A percentile compares a stretch with the other conserved stretches of the same genome.
Evolutionary conservation across 2,888 invertebrate species (phyloP).

Genomic region (Pogonocherus hispidulus): DNA sequence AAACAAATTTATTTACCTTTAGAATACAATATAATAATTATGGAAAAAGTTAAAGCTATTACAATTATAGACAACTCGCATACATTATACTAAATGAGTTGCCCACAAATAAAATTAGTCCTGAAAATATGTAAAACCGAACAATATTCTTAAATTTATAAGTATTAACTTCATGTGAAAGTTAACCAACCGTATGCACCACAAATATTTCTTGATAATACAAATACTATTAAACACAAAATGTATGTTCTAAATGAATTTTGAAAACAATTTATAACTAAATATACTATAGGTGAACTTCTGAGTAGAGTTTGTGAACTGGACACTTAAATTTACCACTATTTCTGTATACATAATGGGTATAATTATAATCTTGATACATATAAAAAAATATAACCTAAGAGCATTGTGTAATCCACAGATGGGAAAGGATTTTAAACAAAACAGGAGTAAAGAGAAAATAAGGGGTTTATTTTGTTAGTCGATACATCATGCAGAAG

Average conservation of each 20-base stretch:
- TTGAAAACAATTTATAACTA: conserved; percentile 38
- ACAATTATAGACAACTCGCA: conserved; percentile 61
- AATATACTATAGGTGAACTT: conserved; percentile 44
- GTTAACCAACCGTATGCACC: conserved; percentile 36
- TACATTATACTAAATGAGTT: conserved; percentile 54
- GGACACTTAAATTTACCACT: conserved; percentile 45
- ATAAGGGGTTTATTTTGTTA: conserved; percentile 59
- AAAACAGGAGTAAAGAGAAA: conserved; percentile 55
- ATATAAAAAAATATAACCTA: conserved; percentile 40
- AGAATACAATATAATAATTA: conserved; percentile 60
- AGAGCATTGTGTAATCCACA: conserved; percentile 43
- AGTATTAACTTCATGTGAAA: conserved; percentile 33
- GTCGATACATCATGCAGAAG: conserved; percentile 59
- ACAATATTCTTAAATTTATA: conserved; percentile 38
- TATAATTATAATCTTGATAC: conserved; percentile 25
- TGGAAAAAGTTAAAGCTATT: conserved; percentile 64
- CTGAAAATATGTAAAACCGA: conserved; percentile 36
- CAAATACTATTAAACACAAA: conserved; percentile 40
- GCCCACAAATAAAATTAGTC: conserved; percentile 49
- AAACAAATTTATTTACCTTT: conserved; percentile 63
- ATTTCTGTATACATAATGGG: conserved; percentile 32
- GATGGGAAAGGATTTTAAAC: conserved; percentile 51
- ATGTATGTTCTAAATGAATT: conserved; percentile 38
- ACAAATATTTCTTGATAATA: conserved; percentile 33
- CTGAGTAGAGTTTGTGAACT: conserved; percentile 50